Evolutionary conservation across 1,140 invertebrate species (phyloP), one percentile per base, ranked within the genome.

Genomic region (honey bee (Apis mellifera)): DNA sequence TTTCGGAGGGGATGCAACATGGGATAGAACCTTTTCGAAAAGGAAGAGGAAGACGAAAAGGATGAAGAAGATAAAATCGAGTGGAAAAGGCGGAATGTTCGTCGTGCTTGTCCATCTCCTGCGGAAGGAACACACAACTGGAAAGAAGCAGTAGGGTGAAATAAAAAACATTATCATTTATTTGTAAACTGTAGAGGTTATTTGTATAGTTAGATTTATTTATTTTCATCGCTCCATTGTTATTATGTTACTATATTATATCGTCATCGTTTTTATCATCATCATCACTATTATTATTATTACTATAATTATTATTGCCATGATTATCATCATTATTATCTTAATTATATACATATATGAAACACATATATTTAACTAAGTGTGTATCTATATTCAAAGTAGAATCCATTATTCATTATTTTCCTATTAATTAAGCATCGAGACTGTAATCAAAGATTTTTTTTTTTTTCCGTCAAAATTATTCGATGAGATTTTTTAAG

Each of bases 151-250:
- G 11, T 65, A 26, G n/a, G 32, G 8, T 48, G 59, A 55, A 74
- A 50, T 26, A 75, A 66, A 42, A 42, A 81, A 66, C n/a, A 57
- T 54, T 75, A 74, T 26, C 26, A 68, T 75, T 75, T 23, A 75
- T 75, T 75, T 75, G 48, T 59, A 17, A 55, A 81, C n/a, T n/a
- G 52, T 66, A 55, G 26, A 52, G 17, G 15, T 73, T 50, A 65
- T 73, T 64, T 64, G 68, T 80, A 62, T 32, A 59, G 17, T 77
- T 69, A 21, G 8, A 69, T n/a, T n/a, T 23, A 55, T 72, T 78
- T 70, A 83, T 78, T 83, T 79, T 64, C n/a, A 19, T 64, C 9
- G 50, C n/a, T 70, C 8, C 57, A 32, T 57, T 71, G 65, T 59
- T 74, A 82, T 57, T 59, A 68, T 76, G 78, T 32, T 69, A 59